These are phyloP conservation scores for Hemicentrotus pulcherrimus DNA, from an alignment of 35 echinoderm and acorn worm species.

Conservation along the genomic window DNA sequence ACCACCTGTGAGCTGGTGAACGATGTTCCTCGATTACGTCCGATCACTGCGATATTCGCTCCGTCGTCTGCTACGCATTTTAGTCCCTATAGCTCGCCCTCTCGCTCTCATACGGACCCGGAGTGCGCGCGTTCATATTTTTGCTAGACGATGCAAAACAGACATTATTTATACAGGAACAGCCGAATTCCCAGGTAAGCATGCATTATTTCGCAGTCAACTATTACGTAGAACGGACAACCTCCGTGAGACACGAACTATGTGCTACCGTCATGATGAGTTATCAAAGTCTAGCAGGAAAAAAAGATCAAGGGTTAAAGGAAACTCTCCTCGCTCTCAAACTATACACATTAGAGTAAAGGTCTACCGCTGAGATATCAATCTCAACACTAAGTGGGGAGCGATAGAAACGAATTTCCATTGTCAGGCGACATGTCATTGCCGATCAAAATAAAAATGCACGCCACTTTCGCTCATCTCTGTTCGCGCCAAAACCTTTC, in stretches of 20 bases:
- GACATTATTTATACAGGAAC: background rate
- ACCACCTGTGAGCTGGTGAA: background rate
- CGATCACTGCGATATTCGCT: background rate
- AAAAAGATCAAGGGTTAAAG: background rate
- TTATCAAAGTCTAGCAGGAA: background rate
- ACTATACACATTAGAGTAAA: conserved; percentile 4
- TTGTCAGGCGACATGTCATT: conserved; percentile 18
- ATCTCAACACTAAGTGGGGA: conserved; percentile 30
- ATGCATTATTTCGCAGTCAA: conserved; percentile 1
- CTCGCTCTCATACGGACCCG: background rate
- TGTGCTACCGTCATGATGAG: background rate
- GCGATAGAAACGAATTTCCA: conserved; percentile 1
- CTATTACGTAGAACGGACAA: background rate
- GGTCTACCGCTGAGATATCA: background rate
- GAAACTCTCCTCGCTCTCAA: background rate
- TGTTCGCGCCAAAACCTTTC: conserved; percentile 7
- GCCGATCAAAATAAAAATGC: conserved; percentile 39
- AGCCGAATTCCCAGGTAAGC: background rate
- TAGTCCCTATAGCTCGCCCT: background rate
- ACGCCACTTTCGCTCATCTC: conserved; percentile 37
- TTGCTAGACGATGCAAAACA: background rate
- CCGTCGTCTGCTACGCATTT: background rate
- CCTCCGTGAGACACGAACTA: background rate
- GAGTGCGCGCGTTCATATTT: background rate
- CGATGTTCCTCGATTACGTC: background rate